Evolutionary conservation across 2,113 vertebrate genomes (phyloP), one percentile per base, ranked within the genome.

Genomic region (Atrichornis clamosus): DNA sequence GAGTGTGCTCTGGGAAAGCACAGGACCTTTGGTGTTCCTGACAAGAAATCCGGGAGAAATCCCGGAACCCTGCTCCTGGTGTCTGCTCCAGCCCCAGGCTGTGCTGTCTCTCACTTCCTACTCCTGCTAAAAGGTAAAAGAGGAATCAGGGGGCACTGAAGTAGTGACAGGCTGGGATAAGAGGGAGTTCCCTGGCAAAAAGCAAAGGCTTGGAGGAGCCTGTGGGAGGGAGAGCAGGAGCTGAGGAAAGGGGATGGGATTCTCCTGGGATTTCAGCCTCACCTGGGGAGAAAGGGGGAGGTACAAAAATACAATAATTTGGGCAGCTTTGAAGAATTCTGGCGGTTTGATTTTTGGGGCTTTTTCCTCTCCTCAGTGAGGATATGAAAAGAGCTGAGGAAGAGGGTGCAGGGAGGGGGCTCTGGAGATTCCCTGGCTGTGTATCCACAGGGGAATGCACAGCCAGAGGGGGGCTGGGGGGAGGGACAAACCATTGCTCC

Each of bases 241-340:
- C 55, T 82, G 41, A 10, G n/a, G 24, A 49, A 41, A 39, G 18
- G 41, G 16, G 44, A 37, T 41, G 58, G 23, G 13, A 12, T 52
- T 28, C 41, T 82, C 30, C 26, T 7, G 13, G 13, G 23, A 3
- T 10, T 56, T 21, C 63, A 17, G 27, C 24, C 10, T 27, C 13
- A 9, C n/a, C 26, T 41, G 77, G 19, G 46, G 35, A 52, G 39
- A n/a, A 9, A 0, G 58, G 50, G 26, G 18, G 16, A 17, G 10
- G 3, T 15, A 13, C 17, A 32, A 28, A 53, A 50, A 7, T 1
- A 9, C 5, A 3, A 1, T 6, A 1, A 7, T 59, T 44, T 13
- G 65, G 42, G 74, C 11, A 32, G 37, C 37, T 74, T 11, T 35
- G 41, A 44, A 44, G 55, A 27, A 9, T 60, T 20, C 69, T 58